phyloP scores from a whole-genome alignment of 2,888 invertebrate species.

The Agrochola lychnidis region DNA sequence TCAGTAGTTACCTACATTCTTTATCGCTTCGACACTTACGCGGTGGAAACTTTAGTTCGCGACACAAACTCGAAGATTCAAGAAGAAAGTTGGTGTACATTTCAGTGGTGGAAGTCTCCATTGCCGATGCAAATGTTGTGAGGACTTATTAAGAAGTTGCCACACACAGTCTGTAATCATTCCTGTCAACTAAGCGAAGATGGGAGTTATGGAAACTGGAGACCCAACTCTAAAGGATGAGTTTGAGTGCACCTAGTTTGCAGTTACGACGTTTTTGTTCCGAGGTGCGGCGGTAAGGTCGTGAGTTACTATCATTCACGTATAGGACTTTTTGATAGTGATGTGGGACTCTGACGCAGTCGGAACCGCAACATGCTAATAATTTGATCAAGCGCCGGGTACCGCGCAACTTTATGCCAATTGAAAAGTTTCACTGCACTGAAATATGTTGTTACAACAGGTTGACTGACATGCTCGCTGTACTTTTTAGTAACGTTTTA shows the following conservation, averaged over 20 bases:
- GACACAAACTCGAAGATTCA: slow-evolving; percentile 68
- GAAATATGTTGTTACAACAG: slow-evolving; percentile 74
- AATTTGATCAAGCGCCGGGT: slow-evolving; percentile 88
- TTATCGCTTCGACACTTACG: slow-evolving; percentile 61
- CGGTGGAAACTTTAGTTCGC: slow-evolving; percentile 49
- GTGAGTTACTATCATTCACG: slow-evolving; percentile 54
- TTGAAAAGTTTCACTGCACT: slow-evolving; percentile 84
- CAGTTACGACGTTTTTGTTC: slow-evolving; percentile 69
- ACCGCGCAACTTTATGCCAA: slow-evolving; percentile 85
- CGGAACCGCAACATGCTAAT: slow-evolving; percentile 86
- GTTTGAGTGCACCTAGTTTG: slow-evolving; percentile 64
- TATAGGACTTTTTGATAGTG: slow-evolving; percentile 73
- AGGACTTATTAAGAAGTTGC: slow-evolving; percentile 88
- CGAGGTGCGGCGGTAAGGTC: slow-evolving; percentile 55
- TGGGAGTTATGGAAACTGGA: slow-evolving; percentile 52
- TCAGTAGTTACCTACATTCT: slow-evolving; percentile 57
- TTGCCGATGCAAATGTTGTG: slow-evolving; percentile 86
- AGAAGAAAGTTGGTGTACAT: slow-evolving; percentile 80
- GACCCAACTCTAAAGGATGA: slow-evolving; percentile 63
- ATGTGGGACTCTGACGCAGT: slow-evolving; percentile 77
- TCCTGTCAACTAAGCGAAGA: slow-evolving; percentile 83
- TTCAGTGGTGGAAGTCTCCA: slow-evolving; percentile 73
- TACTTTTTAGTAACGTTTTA: slow-evolving; percentile 68
- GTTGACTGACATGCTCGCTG: slow-evolving; percentile 71
- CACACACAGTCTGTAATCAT: slow-evolving; percentile 83